Percentiles rank a stretch among this genome's conserved stretches.
Conservation (phyloP, 2,888 invertebrate genomes). For the Himalopsyche kuldschensis region DNA sequence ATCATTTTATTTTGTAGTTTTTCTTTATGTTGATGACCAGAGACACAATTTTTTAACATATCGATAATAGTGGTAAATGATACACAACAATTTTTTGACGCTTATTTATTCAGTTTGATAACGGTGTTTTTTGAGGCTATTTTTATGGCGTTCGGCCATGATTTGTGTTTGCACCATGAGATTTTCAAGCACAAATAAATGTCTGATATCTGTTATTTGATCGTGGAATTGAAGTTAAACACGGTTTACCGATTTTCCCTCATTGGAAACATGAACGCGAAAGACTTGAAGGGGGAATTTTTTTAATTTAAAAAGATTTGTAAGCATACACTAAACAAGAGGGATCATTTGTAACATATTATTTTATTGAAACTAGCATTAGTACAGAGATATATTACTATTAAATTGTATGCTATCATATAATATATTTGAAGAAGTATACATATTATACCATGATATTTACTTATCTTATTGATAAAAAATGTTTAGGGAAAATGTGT, state of each 20-base stretch:
- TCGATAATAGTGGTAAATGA: constrained; percentile 10
- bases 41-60: constrained; percentile 20
- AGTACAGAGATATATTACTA: constrained; percentile 51
- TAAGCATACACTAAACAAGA: constrained; percentile 53
- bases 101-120: not conserved
- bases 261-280: not conserved
- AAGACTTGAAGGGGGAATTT: not conserved
- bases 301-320: constrained; percentile 20
- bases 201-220: constrained; percentile 2
- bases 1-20: not conserved
- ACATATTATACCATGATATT: constrained; percentile 37
- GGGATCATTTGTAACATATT: constrained; percentile 62
- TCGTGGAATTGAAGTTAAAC: constrained; percentile 25
- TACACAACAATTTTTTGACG: not conserved
- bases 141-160: not conserved
- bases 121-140: not conserved
- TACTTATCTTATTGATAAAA: constrained; percentile 21
- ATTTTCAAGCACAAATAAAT: constrained; percentile 2
- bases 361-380: constrained; percentile 51
- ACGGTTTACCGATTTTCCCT: not conserved
- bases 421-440: constrained; percentile 36
- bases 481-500: constrained; percentile 33
- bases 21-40: not conserved
- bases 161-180: not conserved
- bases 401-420: constrained; percentile 32